Base-by-base conservation (phyloP, 2,113 vertebrate species). In the Pandion haliaetus region DNA sequence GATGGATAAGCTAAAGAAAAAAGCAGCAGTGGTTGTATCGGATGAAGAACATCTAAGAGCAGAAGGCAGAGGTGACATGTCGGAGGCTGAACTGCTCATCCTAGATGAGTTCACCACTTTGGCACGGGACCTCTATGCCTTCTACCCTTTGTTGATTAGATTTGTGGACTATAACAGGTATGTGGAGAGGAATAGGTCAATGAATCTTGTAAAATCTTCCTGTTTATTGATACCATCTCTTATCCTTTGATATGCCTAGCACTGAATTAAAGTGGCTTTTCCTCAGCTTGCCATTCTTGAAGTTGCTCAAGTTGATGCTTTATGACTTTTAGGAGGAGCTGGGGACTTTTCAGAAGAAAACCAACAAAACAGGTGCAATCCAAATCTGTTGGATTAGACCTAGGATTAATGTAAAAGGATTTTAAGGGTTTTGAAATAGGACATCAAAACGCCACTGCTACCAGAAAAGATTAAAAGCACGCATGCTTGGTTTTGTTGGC, bases 101-200 rank as follows among this genome's bases (percentile, higher is more conserved):
- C 98, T 99, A 95, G 99, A 99, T 93, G 99, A 99, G 92, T 99
- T 99, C 97, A 99, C 99, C 77, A 96, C 99, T 20, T 97, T 99
- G 95, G 98, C 99, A 96, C 98, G 99, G 95, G 99, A 99, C 93
- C 98, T 99, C 84, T 99, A 99, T 52, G 99, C 99, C 97, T 99
- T 99, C 98, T 99, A 99, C 96, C 99, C 99, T 11, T 99, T 99
- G 81, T 98, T 99, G 95, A 99, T 99, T 96, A 98, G 99, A 98
- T 99, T 99, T 82, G 99, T 99, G 79, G 99, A 99, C 97, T 99
- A 99, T 96, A 99, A 99, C 98, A 99, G 99, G 99, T 99, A 98
- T 34, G 82, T 50, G 76, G 67, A 95, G 69, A 95, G 82, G 85
- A 89, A 44, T 13, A 95, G 83, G 80, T 87, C 54, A 66, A 71